Percentiles rank a stretch among this genome's conserved stretches.
Evolutionary conservation across 2,888 invertebrate species (phyloP).

Genomic region (Lobophora halterata): DNA sequence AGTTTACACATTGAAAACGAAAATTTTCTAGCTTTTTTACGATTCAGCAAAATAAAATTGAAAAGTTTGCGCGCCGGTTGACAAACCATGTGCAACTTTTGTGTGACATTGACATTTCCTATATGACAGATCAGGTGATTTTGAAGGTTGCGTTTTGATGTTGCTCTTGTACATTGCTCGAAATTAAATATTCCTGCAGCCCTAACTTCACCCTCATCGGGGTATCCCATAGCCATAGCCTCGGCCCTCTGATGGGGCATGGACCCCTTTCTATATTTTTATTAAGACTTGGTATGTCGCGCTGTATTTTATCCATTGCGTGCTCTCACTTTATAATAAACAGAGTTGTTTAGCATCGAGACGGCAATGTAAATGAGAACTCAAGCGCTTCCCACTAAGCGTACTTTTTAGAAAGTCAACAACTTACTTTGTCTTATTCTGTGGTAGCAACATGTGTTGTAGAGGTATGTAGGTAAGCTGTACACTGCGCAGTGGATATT

Average conservation of each 20-base stretch:
- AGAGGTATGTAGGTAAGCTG: too few species aligned
- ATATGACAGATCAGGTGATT: neutral
- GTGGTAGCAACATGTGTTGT: constrained; percentile 14
- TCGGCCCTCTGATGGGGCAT: too few species aligned
- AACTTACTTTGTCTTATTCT: constrained; percentile 13
- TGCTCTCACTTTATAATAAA: neutral
- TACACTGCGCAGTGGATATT: too few species aligned
- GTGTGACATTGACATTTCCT: neutral
- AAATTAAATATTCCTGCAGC: too few species aligned
- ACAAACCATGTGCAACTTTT: too few species aligned
- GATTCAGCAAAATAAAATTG: constrained; percentile 12
- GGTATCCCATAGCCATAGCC: too few species aligned
- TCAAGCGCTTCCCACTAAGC: too few species aligned
- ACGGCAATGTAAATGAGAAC: constrained; percentile 4
- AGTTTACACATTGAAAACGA: constrained; percentile 4
- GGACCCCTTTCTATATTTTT: too few species aligned
- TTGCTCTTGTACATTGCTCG: too few species aligned
- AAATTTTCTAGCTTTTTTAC: constrained; percentile 7
- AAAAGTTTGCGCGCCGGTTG: constrained; percentile 10
- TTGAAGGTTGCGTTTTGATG: too few species aligned
- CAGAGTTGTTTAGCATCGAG: neutral
- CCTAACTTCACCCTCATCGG: too few species aligned
- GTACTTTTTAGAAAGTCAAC: constrained; percentile 19
- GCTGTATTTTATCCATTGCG: constrained; percentile 3
- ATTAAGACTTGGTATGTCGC: too few species aligned